A percentile compares a stretch with the other conserved stretches of the same genome.
phyloP scores from a whole-genome alignment of 2,113 vertebrate genomes.

The Chiloscyllium plagiosum region DNA sequence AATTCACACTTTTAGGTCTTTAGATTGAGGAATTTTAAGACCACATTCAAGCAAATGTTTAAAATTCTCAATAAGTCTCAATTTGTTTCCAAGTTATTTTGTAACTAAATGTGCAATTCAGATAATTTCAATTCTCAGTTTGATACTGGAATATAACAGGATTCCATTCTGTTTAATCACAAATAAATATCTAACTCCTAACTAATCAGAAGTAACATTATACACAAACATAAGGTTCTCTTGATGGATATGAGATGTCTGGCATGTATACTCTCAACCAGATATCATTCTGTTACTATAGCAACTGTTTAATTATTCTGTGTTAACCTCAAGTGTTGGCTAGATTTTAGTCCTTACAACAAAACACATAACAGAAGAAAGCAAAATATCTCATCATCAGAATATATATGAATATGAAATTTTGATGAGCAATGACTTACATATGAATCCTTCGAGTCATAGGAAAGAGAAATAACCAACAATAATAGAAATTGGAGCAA shows the following conservation, averaged over 20 bases:
- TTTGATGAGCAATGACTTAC: background rate
- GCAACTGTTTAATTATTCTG: constrained; percentile 21
- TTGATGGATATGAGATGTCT: background rate
- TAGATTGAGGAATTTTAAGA: background rate
- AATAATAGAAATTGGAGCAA: background rate
- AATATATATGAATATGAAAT: background rate
- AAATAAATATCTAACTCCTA: background rate
- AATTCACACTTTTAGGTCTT: background rate
- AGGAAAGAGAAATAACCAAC: background rate
- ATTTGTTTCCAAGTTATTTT: background rate
- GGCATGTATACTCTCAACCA: background rate
- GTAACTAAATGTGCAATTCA: background rate
- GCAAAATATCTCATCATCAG: background rate
- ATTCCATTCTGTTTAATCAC: background rate
- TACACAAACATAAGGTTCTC: background rate
- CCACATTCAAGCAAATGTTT: background rate
- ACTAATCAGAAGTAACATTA: constrained; percentile 17
- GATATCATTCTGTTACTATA: constrained; percentile 16
- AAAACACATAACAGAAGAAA: background rate
- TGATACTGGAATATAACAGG: background rate
- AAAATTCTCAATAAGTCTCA: background rate
- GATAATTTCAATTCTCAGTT: background rate
- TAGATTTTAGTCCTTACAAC: background rate
- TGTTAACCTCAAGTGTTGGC: background rate
- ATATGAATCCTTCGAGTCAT: background rate